Evolutionary conservation across 2,888 invertebrate genomes (phyloP), one percentile per base, ranked within the genome.

Genomic region (Gymnosoma rotundatum): DNA sequence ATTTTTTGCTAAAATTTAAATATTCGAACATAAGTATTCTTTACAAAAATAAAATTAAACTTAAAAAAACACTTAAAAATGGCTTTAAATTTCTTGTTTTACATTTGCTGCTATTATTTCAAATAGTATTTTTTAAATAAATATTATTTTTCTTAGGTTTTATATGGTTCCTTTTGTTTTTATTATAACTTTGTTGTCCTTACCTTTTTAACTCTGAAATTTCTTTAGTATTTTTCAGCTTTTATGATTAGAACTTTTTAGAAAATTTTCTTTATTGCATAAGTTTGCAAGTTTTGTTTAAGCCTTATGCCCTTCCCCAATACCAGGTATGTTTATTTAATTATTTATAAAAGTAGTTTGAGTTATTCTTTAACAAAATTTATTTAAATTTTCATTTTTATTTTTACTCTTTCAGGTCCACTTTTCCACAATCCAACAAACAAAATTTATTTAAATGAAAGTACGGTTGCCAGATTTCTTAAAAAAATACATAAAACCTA

Each of bases 391-490:
- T 32, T 70, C 54, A 67, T 66, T 20, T 10, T 52, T 67, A 61
- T 67, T 73, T 73, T 74, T 81, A 63, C 45, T 70, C 69, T 81
- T 84, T 67, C 83, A 83, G 83, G 75, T 83, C 67, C 69, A 25
- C 38, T 25, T 32, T 63, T 16, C 36, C 21, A 21, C 58, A n/a
- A 10, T n/a, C 20, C 45, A 58, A 60, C 6, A 61, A 67, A 48
- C 63, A 42, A 74, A 66, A 36, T 36, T 56, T 45, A 36, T 12
- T 21, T 58, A 64, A 70, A 64, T 45, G 61, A 73, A 67, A 58
- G 56, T 60, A 48, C 63, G 76, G 83, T 84, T 84, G 83, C 83
- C 83, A 84, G 76, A 78, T 84, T 84, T 84, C 83, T 73, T 25
- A 9, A 58, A 63, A 52, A 7, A 54, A 63, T 52, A 25, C n/a